phyloP scores from a whole-genome alignment of 2,797 vertebrate genomes.

The Xenopus petersii region DNA sequence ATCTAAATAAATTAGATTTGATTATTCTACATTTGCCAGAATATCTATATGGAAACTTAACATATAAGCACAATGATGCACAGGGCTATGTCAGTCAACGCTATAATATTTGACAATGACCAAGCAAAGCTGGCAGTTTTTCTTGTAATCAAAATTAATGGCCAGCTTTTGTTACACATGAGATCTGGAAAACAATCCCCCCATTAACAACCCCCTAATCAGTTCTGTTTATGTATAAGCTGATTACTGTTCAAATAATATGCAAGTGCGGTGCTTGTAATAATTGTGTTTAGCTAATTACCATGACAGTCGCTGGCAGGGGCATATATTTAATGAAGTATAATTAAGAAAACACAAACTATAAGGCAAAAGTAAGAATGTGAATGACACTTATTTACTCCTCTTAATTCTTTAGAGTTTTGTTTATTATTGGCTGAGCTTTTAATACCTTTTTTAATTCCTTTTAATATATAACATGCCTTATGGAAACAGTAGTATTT shows the following conservation, averaged over 20 bases:
- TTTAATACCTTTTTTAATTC: too few species aligned
- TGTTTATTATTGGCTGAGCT: too few species aligned
- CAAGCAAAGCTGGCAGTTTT: neutral
- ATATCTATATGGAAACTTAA: too few species aligned
- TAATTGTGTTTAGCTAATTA: conserved; percentile 7
- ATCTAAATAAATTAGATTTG: too few species aligned
- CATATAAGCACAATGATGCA: too few species aligned
- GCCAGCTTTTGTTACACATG: neutral
- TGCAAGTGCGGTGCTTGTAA: neutral
- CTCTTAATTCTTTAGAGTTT: too few species aligned
- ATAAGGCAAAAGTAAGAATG: too few species aligned
- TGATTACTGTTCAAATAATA: neutral
- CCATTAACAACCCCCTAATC: neutral
- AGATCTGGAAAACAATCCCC: neutral
- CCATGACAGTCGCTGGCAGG: conserved; percentile 2
- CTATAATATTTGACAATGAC: neutral
- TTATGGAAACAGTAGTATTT: too few species aligned
- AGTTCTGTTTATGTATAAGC: neutral
- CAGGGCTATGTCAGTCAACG: too few species aligned
- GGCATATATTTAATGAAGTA: neutral
- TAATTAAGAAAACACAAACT: conserved; percentile 5
- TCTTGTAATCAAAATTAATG: neutral
- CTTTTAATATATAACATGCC: too few species aligned
- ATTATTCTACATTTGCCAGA: too few species aligned
- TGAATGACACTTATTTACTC: too few species aligned